phyloP scores from a whole-genome alignment of 2,888 invertebrate genomes.

The Philhelius pedissequus region DNA sequence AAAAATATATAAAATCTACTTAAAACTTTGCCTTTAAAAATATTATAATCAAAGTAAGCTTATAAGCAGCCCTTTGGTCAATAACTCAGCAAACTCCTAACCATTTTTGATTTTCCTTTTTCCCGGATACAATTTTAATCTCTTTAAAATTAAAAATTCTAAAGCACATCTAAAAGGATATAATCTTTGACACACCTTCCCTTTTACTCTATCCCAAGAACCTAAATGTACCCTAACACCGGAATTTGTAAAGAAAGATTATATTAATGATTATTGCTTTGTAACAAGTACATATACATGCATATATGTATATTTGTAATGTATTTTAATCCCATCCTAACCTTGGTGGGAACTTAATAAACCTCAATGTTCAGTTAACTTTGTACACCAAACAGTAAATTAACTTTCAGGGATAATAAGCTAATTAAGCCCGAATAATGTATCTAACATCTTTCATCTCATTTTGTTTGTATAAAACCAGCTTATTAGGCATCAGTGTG shows the following conservation, averaged over 20 bases:
- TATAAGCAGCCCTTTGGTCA: neutral
- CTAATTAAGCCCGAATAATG: constrained; percentile 52
- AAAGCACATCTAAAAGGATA: neutral
- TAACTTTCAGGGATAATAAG: constrained; percentile 57
- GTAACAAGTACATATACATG: neutral
- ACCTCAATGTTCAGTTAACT: constrained; percentile 62
- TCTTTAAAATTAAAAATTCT: neutral
- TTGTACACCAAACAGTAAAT: constrained; percentile 46
- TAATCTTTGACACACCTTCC: neutral
- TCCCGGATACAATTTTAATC: neutral
- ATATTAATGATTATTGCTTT: neutral
- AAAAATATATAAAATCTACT: too few relatives aligned
- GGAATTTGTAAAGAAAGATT: neutral
- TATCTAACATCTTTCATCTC: constrained; percentile 53
- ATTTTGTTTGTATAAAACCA: constrained; percentile 44
- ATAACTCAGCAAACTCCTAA: neutral
- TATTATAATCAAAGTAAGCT: too few relatives aligned
- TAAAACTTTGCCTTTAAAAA: too few relatives aligned
- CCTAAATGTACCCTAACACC: too few relatives aligned
- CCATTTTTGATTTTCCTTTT: neutral
- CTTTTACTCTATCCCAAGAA: neutral
- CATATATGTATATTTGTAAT: neutral
- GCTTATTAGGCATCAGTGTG: constrained; percentile 3
- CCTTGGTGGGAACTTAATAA: constrained; percentile 43
- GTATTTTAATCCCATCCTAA: neutral